Conservation (phyloP, 2,888 invertebrate species). For the Drosophila merina region DNA sequence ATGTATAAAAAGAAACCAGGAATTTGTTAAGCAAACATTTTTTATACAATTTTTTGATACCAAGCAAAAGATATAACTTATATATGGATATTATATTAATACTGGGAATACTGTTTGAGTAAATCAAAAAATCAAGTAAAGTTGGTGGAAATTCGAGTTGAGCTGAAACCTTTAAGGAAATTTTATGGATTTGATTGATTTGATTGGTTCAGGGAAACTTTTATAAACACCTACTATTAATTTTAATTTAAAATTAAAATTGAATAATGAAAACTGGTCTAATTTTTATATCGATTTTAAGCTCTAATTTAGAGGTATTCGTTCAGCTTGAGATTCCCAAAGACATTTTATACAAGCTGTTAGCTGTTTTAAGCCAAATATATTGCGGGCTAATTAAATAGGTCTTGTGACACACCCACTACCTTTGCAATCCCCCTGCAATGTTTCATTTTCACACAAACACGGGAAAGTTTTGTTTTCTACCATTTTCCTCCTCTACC, state of each 20-base stretch:
- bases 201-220: conserved; percentile 21
- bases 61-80: conserved; percentile 61
- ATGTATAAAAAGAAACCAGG: conserved; percentile 26
- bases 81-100: conserved; percentile 57
- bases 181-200: neutral
- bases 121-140: conserved; percentile 5
- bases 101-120: conserved; percentile 32
- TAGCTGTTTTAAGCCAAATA: conserved; percentile 35
- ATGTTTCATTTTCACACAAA: conserved; percentile 48
- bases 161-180: conserved; percentile 9
- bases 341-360: conserved; percentile 36
- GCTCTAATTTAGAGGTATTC: neutral
- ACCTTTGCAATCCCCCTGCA: conserved; percentile 14
- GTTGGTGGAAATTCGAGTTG: conserved; percentile 17
- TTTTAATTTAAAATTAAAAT: neutral
- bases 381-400: conserved; percentile 51
- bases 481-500: conserved; percentile 11
- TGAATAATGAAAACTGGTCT: neutral
- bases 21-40: conserved; percentile 72
- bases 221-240: conserved; percentile 9
- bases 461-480: conserved; percentile 44
- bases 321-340: conserved; percentile 34
- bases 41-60: conserved; percentile 75
- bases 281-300: neutral
- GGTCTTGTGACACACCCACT: conserved; percentile 44